Evolutionary conservation across 2,888 invertebrate genomes (phyloP).

Genomic region (Agrotis exclamationis): DNA sequence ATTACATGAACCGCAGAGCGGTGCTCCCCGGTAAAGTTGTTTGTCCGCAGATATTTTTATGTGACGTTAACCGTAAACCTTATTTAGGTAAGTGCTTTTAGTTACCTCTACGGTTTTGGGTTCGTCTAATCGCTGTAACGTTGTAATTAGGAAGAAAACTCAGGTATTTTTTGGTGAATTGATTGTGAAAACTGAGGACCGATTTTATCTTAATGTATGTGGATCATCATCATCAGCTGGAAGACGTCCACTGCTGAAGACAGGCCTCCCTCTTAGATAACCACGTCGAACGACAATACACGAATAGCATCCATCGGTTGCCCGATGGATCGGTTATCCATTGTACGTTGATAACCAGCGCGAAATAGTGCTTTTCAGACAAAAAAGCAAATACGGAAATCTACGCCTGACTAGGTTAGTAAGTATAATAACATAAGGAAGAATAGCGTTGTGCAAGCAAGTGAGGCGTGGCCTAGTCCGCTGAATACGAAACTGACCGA

Average conservation of each 20-base stretch:
- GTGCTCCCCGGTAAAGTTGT: conserved; percentile 2
- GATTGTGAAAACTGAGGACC: too few relatives aligned
- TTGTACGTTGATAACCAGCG: not conserved
- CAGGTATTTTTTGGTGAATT: not conserved
- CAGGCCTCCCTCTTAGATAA: too few relatives aligned
- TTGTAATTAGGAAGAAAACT: not conserved
- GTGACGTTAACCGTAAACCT: conserved; percentile 10
- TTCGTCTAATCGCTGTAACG: not conserved
- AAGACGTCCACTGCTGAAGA: too few relatives aligned
- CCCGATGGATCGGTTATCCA: too few relatives aligned
- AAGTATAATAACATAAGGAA: conserved; percentile 29
- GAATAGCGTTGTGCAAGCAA: conserved; percentile 43
- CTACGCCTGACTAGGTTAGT: conserved; percentile 22
- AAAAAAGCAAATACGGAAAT: conserved; percentile 27
- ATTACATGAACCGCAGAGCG: not conserved
- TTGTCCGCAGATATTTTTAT: conserved; percentile 6
- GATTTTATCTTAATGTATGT: too few relatives aligned
- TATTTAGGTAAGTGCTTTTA: conserved; percentile 1
- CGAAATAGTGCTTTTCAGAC: conserved; percentile 8
- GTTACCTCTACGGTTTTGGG: not conserved
- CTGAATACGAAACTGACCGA: conserved; percentile 25
- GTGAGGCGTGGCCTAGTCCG: conserved; percentile 51
- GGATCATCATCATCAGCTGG: too few relatives aligned
- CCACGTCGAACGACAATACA: too few relatives aligned
- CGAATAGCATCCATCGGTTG: too few relatives aligned